Percentiles rank a stretch among this genome's conserved stretches.
Conservation (phyloP, 2,888 invertebrate species). For the Eupithecia centaureata region DNA sequence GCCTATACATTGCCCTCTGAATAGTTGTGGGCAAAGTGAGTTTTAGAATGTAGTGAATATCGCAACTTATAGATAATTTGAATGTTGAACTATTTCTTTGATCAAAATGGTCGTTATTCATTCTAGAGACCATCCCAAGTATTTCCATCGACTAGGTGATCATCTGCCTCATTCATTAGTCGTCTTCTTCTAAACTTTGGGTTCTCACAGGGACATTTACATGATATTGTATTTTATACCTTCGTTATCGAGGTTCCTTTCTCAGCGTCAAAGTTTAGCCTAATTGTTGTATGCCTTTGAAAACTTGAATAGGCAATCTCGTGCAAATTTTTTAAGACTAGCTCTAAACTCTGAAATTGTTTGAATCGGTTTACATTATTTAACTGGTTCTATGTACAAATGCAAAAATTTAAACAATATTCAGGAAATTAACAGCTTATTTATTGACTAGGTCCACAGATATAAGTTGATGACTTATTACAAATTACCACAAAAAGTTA, state of each 20-base stretch:
- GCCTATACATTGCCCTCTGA: no score
- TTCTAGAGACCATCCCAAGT: neutral
- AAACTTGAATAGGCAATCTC: slow-evolving; percentile 19
- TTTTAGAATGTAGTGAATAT: no score
- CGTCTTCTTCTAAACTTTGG: slow-evolving; percentile 70
- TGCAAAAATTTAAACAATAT: no score
- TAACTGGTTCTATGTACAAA: neutral
- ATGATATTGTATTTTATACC: slow-evolving; percentile 83
- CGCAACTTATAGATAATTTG: no score
- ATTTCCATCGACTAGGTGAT: slow-evolving; percentile 49
- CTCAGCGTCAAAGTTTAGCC: slow-evolving; percentile 33
- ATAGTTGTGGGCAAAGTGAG: no score
- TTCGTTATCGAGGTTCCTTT: slow-evolving; percentile 57
- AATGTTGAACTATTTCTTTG: neutral
- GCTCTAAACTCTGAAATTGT: neutral
- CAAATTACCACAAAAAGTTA: no score
- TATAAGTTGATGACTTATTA: no score
- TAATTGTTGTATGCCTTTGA: slow-evolving; percentile 39
- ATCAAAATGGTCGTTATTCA: neutral
- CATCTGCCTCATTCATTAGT: slow-evolving; percentile 71
- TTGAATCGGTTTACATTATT: neutral
- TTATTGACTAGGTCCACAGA: no score
- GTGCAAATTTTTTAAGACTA: neutral
- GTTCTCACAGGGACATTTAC: slow-evolving; percentile 76
- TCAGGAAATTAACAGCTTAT: no score